phyloP scores from a whole-genome alignment of 2,113 vertebrate species.

The Peromyscus leucopus region DNA sequence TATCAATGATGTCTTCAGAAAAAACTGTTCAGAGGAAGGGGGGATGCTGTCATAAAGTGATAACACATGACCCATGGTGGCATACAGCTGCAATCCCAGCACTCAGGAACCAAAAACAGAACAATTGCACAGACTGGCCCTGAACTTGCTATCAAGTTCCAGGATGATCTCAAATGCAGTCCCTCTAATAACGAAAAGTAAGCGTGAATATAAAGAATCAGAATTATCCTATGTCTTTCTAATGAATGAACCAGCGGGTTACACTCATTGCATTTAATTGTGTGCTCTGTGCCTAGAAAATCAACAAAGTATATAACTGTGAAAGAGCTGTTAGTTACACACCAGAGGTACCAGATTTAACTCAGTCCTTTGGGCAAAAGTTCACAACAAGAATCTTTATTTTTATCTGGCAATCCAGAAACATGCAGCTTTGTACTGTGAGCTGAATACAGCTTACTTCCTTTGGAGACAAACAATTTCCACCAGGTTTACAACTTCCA shows the following conservation, averaged over 20 bases:
- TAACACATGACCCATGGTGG: not conserved
- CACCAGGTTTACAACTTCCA: not conserved
- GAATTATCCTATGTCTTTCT: not conserved
- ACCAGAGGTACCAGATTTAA: not conserved
- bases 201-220: not conserved
- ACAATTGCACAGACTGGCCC: not conserved
- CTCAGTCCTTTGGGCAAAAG: not conserved
- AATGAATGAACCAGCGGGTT: not conserved
- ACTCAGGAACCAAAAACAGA: not conserved
- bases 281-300: not conserved
- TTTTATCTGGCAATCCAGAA: slow-evolving; percentile 43
- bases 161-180: not conserved
- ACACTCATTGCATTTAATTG: not conserved
- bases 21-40: not conserved
- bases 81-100: not conserved
- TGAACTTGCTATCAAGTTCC: not conserved
- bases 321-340: not conserved
- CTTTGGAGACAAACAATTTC: not conserved
- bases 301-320: not conserved
- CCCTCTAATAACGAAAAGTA: not conserved
- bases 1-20: not conserved
- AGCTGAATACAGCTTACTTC: not conserved
- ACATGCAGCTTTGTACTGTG: not conserved
- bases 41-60: not conserved
- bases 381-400: not conserved